Base-by-base conservation (phyloP, 1,140 invertebrate genomes). In the Drosophila subpulchrella region DNA sequence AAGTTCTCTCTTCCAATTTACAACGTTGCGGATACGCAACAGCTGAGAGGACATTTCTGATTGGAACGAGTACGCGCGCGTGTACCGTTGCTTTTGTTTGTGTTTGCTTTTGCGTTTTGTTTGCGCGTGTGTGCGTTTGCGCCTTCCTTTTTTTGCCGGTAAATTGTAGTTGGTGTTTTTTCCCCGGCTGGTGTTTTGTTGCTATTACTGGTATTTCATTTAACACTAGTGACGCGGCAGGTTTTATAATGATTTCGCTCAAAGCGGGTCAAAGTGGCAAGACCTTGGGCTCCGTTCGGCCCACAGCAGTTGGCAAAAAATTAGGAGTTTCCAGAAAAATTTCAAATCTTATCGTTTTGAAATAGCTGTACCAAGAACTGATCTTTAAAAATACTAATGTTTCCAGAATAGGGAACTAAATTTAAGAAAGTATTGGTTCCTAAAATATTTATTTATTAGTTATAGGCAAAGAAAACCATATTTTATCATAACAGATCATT, bases 1-100 rank as follows among this genome's bases (percentile, higher is more conserved):
- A 27, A 5, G 27, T 27, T 27, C 3, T 3, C 27, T 27, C 27
- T 27, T 3, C 27, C 0, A 27, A 27, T 3, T 27, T 3, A 4
- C 27, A 27, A 27, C 27, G 3, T 27, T 27, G 27, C 27, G 60
- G 42, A 41, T 39, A 42, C 79, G 78, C 78, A 61, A 78, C 73
- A 76, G 73, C 73, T 76, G 73, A 76, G 73, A 54, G 67, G 8
- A 42, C 39, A 53, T 34, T 44, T 66, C 44, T 75, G 46, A 58
- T 57, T 75, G 67, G 47, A 48, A 48, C 27, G 39, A 38, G 39
- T 32, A 41, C 27, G 41, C 41, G 34, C 32, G 59, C 60, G 34
- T 30, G 30, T 51, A 47, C 41, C n/a, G 36, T 62, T 36, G 56
- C 41, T 30, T 65, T 61, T 63, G 60, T 44, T 62, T 62, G 60